Base-by-base conservation (phyloP, 37 sponge, comb jelly and placozoan genomes). In the Geodia barretti region DNA sequence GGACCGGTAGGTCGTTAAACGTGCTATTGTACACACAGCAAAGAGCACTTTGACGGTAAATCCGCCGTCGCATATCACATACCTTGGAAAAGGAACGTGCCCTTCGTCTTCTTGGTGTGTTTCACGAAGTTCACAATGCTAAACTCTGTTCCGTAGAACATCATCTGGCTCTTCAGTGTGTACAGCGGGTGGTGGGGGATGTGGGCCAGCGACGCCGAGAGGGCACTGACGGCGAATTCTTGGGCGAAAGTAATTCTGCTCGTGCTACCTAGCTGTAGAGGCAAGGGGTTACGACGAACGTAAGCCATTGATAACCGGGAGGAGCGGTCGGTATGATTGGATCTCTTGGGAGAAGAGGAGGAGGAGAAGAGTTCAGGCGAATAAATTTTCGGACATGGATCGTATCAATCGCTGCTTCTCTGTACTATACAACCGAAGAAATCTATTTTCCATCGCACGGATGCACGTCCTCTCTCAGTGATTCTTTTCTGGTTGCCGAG, bases 141-240 rank as follows among this genome's bases (percentile, higher is more conserved):
- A 74, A 94, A 94, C 33, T 84, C 36, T 2, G 70, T 70, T 3
- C 89, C 91, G 31, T 94, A 86, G 67, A 78, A 86, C 93, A 93
- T 93, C 95, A 94, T 94, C 74, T 94, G 95, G 67, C 82, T 84
- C 85, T 94, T 94, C 64, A 94, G 92, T 39, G 92, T 94, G 89
- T 94, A 94, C 33, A 94, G 89, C 0, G 95, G 95, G 41, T 94
- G 95, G 63, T 94, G 95, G 2, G 91, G 62, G 40, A 91, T 39
- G 77, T 94, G 95, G 3, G 92, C 40, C 19, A 81, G 3, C 5
- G 73, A 84, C 36, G 95, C 91, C 19, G 95, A 82, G 29, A 78
- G 35, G 21, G 41, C 73, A 62, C 92, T 91, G 14, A 91, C 72
- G 14, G 64, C 77, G 47, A 94, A 86, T 24, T 79, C 72, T 36